Base-by-base conservation (phyloP, 2,888 invertebrate species). In the Deilephila porcellus region DNA sequence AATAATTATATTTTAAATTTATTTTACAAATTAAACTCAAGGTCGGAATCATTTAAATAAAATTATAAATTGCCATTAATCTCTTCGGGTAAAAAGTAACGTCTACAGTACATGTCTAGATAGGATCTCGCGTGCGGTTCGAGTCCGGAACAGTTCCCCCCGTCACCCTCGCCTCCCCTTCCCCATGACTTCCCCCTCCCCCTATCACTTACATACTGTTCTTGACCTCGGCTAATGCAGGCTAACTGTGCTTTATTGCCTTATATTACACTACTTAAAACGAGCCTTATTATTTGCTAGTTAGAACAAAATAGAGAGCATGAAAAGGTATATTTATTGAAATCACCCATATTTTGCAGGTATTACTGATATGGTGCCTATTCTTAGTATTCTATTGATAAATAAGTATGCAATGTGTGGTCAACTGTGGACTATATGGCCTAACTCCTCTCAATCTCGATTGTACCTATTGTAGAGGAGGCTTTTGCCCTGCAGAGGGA, bases 111-210 rank as follows among this genome's bases (percentile, higher is more conserved):
- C 45, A 20, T 14, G 34, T 32, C 45, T 2, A 19, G 67, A 67
- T 67, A 67, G 37, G 3, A 67, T 67, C 67, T 67, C 67, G 52
- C 67, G 67, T 67, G 67, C 20, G 37, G 64, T 64, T 52, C 25
- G 67, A 67, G 45, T 20, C 67, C 52, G 45, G 67, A 52, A 67
- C 20, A 20, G 14, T 20, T 45, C 45, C 20, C 4, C n/a, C 20
- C 29, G 25, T 25, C 25, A 25, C 29, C 60, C 60, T 14, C 14
- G 4, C 14, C 29, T 19, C 53, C 52, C 45, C 8, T 11, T 14
- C 25, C 60, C 60, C 60, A 8, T 4, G 3, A 20, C 60, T 34
- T 17, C 3, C n/a, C 63, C 34, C 34, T 34, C 63, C 8, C 34
- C 3, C 19, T 67, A 67, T 67, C 67, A 25, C 52, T 8, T 45